Percentiles rank a stretch among this genome's conserved stretches.
Evolutionary conservation across 2,888 invertebrate genomes (phyloP).

Genomic region (Caradrina clavipalpis): DNA sequence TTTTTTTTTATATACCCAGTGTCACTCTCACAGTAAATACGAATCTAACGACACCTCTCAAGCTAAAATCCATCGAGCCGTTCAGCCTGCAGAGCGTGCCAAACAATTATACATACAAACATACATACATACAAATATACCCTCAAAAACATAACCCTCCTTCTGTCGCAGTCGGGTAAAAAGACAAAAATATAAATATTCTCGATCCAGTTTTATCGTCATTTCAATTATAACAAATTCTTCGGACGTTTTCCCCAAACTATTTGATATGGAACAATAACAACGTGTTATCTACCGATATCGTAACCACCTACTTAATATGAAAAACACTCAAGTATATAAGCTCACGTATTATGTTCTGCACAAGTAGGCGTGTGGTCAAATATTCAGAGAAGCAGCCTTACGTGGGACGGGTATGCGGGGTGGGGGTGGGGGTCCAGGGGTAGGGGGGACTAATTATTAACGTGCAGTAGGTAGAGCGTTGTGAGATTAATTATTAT

Average conservation of each 20-base stretch:
- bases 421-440: neutral
- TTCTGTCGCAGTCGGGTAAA: too few relatives aligned
- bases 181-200: too few relatives aligned
- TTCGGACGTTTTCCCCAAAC: neutral
- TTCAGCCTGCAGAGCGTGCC: too few relatives aligned
- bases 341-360: neutral
- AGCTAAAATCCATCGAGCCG: too few relatives aligned
- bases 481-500: constrained; percentile 5
- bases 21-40: too few relatives aligned
- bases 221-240: neutral
- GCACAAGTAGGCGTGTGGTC: neutral
- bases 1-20: too few relatives aligned
- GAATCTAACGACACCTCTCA: too few relatives aligned
- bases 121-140: too few relatives aligned
- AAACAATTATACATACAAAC: too few relatives aligned
- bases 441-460: constrained; percentile 4
- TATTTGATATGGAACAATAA: neutral
- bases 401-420: neutral
- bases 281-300: neutral
- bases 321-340: neutral
- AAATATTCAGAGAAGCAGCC: constrained; percentile 26
- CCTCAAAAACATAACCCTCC: too few relatives aligned
- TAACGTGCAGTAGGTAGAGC: neutral
- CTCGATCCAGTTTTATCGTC: neutral
- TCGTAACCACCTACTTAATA: neutral